Base-by-base conservation (phyloP, 2,113 vertebrate species). In the Motacilla alba region DNA sequence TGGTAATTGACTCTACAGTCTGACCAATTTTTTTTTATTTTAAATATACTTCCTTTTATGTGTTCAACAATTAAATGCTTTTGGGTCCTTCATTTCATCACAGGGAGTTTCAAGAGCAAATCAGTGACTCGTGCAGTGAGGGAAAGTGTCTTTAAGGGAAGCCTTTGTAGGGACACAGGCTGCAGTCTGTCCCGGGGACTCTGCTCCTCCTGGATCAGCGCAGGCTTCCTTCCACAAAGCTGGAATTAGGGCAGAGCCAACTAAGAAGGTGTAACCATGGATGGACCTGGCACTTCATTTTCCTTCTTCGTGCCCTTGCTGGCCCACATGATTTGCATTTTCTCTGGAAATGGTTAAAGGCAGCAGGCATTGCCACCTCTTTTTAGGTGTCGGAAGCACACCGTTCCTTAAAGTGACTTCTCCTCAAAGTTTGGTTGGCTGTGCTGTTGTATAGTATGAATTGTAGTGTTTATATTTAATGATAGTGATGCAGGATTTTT, bases 21-120 rank as follows among this genome's bases (percentile, higher is more conserved):
- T 99, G 98, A 99, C 98, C 98, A 98, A 98, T 98, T 99, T 99
- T 98, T 59, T 98, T 97, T 96, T 96, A 96, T 98, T 98, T 98
- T 97, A 98, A 98, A 99, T 99, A 99, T 98, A 99, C 98, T 99
- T 99, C 98, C 98, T 99, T 99, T 99, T 98, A 99, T 98, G 99
- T 99, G 99, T 99, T 99, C 98, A 99, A 98, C 98, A 98, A 98
- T 97, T 97, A 95, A 98, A 93, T 86, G 98, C 53, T 97, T 98
- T 98, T 96, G 97, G 98, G 96, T 98, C 97, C 96, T 98, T 98
- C 98, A 98, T 98, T 98, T 98, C 97, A 93, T 96, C 43, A 8
- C 88, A 97, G 72, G 79, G 90, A 89, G 91, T 94, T 97, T 88
- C 82, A 83, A 96, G 96, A 74, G 72, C 43, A 95, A 93, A 78